phyloP scores from a whole-genome alignment of 1,140 invertebrate genomes.

The Branchinecta lindahli region DNA sequence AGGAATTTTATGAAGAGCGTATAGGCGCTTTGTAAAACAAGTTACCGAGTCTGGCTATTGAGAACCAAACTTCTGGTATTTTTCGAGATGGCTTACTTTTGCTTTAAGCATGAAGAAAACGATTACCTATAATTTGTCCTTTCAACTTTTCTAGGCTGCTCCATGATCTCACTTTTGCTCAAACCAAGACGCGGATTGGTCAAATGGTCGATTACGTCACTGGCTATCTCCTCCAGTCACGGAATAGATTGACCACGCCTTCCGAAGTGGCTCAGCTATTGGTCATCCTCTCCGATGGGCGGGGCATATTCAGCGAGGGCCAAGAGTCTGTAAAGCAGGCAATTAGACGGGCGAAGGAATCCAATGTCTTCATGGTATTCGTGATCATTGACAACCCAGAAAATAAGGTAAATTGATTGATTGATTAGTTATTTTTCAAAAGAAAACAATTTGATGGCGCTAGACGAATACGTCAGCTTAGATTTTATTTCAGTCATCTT shows the following conservation, averaged over 20 bases:
- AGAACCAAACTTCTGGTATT: no score
- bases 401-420: slow-evolving; percentile 49
- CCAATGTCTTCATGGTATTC: slow-evolving; percentile 82
- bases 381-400: slow-evolving; percentile 86
- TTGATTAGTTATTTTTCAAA: no score
- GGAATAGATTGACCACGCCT: slow-evolving; percentile 27
- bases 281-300: slow-evolving; percentile 84
- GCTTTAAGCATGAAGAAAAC: background rate
- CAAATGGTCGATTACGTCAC: slow-evolving; percentile 61
- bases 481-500: no score
- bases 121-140: background rate
- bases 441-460: no score
- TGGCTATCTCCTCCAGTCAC: slow-evolving; percentile 40
- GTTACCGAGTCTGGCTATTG: no score
- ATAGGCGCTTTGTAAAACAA: no score
- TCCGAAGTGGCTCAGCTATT: slow-evolving; percentile 68
- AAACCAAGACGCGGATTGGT: slow-evolving; percentile 60
- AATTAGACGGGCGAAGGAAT: slow-evolving; percentile 57
- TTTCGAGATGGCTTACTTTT: no score
- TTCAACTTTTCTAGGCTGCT: slow-evolving; percentile 36
- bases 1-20: no score
- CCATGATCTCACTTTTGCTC: slow-evolving; percentile 59
- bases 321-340: slow-evolving; percentile 54
- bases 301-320: slow-evolving; percentile 81
- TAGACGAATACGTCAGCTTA: no score